phyloP scores from a whole-genome alignment of 2,888 invertebrate genomes.

The Standfussiana lucernea region DNA sequence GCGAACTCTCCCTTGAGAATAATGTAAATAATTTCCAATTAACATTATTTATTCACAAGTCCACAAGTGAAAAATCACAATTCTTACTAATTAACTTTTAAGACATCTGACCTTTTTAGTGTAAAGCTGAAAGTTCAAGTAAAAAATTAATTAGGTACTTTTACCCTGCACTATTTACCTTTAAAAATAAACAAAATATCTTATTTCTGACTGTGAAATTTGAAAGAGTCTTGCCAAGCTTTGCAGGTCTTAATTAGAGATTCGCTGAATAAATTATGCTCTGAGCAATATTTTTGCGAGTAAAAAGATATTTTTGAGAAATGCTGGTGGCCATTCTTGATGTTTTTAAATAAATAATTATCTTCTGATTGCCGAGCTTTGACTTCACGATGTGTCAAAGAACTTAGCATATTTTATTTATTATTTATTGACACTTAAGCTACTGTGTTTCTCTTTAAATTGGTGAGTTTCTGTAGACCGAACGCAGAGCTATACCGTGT shows the following conservation, averaged over 20 bases:
- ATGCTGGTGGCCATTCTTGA: slow-evolving; percentile 17
- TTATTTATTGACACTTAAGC: not conserved
- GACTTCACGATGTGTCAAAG: slow-evolving; percentile 13
- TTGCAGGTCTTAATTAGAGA: slow-evolving; percentile 50
- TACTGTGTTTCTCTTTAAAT: not conserved
- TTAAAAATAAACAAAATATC: slow-evolving; percentile 29
- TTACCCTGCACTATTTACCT: slow-evolving; percentile 19
- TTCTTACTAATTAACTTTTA: slow-evolving; percentile 19
- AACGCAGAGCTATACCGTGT: not conserved
- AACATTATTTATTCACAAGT: slow-evolving; percentile 7
- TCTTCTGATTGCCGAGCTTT: not conserved
- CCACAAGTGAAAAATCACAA: slow-evolving; percentile 10
- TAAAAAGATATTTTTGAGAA: slow-evolving; percentile 35
- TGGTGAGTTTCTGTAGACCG: not conserved
- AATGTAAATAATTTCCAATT: not conserved
- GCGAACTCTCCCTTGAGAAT: not conserved
- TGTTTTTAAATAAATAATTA: slow-evolving; percentile 40
- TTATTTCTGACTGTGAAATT: slow-evolving; percentile 34
- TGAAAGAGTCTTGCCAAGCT: slow-evolving; percentile 50
- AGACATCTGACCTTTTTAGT: slow-evolving; percentile 9
- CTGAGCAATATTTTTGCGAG: slow-evolving; percentile 32
- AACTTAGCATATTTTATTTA: not conserved
- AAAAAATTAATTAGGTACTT: slow-evolving; percentile 29
- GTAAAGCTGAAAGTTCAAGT: slow-evolving; percentile 28
- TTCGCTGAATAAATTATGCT: slow-evolving; percentile 49